Evolutionary conservation across 2,888 invertebrate species (phyloP), one percentile per base, ranked within the genome.

Genomic region (Drosophila demipolita): DNA sequence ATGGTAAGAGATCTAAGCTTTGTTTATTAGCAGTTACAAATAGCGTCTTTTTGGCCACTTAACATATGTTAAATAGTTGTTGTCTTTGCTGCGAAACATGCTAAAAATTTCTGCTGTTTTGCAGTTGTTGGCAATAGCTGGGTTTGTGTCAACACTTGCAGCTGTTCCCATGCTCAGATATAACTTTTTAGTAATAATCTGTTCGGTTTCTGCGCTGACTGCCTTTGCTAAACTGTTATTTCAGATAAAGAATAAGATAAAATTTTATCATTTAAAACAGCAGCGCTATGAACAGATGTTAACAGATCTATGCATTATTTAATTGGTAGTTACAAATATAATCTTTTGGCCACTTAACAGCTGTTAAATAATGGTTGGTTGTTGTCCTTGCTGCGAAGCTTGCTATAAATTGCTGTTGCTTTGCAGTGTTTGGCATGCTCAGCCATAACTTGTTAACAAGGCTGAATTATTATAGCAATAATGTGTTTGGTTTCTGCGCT

Each of bases 401-500:
- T 29, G 38, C 12, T 8, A 38, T 1, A 40, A 38, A 40, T 29
- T 29, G 29, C 5, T 15, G 8, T 1, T 3, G n/a, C 12, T 15
- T 8, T 32, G 2, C 11, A 12, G 1, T 3, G 6, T 17, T 17
- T n/a, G 1, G 6, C 15, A 7, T 12, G 9, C 17, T 7, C 12
- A 8, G n/a, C 36, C 38, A 6, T 11, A 36, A 11, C 7, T 17
- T 26, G 5, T 17, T 32, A 29, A 1, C 29, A 29, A 29, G 5
- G 29, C 29, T 29, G 1, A 5, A 29, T 29, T 29, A 29, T 29
- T 29, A 29, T 29, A n/a, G 23, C 5, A 8, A 9, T 1, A 9
- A 42, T 7, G 17, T 50, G 33, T 1, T 5, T 50, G 70, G 77
- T 63, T 80, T 26, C 12, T 61, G 50, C 7, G 7, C 3, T 29